Evolutionary conservation across 2,113 vertebrate genomes (phyloP).

Genomic region (Poeciliopsis turrubarensis): DNA sequence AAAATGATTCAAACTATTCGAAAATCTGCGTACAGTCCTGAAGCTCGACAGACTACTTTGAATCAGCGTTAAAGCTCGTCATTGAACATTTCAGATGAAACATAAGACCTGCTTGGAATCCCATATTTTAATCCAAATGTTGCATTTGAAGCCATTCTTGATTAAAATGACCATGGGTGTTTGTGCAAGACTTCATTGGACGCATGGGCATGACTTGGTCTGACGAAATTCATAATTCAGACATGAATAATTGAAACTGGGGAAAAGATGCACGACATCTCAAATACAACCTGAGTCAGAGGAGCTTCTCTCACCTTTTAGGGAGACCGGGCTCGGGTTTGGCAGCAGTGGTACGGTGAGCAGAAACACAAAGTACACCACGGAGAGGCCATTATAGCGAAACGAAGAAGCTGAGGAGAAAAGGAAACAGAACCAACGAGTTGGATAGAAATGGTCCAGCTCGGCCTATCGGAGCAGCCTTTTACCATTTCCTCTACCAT

Average conservation of each 20-base stretch:
- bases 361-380: slow-evolving; percentile 75
- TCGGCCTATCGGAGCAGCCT: background rate
- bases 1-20: background rate
- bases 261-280: background rate
- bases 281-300: background rate
- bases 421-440: slow-evolving; percentile 10
- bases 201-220: background rate
- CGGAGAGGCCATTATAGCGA: slow-evolving; percentile 75
- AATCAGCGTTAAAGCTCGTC: background rate
- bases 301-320: slow-evolving; percentile 62
- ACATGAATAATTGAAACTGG: slow-evolving; percentile 3
- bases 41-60: background rate
- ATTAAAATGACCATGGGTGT: accelerated
- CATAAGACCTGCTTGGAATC: background rate
- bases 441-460: background rate
- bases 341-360: slow-evolving; percentile 73
- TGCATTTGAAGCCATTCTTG: background rate
- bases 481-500: background rate
- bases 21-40: background rate
- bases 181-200: background rate
- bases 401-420: slow-evolving; percentile 68
- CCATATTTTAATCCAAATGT: background rate
- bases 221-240: background rate
- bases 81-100: background rate
- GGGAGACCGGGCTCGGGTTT: slow-evolving; percentile 55